These are phyloP conservation scores for Molothrus ater DNA, from an alignment of 2,797 vertebrate genomes.

Conservation along the genomic window DNA sequence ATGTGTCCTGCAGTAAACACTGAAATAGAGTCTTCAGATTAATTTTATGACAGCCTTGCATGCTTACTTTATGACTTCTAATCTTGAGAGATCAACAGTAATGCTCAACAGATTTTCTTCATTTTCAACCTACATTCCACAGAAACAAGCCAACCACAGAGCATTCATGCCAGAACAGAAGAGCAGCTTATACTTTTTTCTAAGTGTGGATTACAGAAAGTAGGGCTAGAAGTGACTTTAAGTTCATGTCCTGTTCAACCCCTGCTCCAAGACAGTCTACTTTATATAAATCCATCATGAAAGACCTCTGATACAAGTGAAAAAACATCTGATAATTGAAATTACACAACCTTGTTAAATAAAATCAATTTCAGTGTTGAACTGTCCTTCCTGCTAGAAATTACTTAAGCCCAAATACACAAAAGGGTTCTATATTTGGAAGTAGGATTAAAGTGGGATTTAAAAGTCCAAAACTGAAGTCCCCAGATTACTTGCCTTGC, in stretches of 20 bases:
- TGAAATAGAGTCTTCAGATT: not conserved
- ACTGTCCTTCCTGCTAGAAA: not conserved
- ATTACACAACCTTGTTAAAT: not conserved
- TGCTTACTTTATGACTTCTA: not conserved
- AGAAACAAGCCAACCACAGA: not conserved
- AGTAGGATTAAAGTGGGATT: not conserved
- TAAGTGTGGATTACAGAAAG: not conserved
- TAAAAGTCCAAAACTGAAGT: not conserved
- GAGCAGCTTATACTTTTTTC: not conserved
- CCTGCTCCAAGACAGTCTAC: not conserved
- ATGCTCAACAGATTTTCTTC: not conserved
- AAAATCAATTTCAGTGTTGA: constrained; percentile 10
- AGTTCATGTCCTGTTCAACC: not conserved
- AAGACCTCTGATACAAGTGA: not conserved
- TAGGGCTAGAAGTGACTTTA: not conserved
- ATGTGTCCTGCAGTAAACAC: not conserved
- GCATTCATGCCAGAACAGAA: not conserved
- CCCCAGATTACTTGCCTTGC: not conserved
- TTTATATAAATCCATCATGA: not conserved
- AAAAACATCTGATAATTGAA: not conserved
- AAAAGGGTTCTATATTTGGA: not conserved
- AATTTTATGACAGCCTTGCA: not conserved
- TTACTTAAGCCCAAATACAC: not conserved
- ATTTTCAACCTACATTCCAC: not conserved
- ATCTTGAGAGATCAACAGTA: not conserved